Conservation (phyloP, 2,113 vertebrate species). For the Rhabdomys dilectus region DNA sequence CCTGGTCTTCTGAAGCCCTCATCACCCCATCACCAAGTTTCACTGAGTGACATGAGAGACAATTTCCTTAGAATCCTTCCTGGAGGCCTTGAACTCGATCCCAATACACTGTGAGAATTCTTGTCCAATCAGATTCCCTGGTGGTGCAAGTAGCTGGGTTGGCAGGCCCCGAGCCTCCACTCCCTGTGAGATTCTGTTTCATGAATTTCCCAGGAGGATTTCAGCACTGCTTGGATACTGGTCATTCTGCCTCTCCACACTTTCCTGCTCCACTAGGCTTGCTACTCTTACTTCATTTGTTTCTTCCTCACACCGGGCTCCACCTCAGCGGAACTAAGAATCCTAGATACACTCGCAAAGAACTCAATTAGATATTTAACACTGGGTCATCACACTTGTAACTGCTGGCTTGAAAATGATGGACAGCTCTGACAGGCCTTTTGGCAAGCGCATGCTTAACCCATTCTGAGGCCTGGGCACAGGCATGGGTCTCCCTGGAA, state of each 20-base stretch:
- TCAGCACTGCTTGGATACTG: conserved; percentile 38
- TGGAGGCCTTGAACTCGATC: conserved; percentile 38
- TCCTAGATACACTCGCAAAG: background rate
- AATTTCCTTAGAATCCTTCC: conserved; percentile 62
- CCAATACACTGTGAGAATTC: conserved; percentile 64
- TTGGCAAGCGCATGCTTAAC: background rate
- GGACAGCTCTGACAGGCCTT: background rate
- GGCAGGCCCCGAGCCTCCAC: conserved; percentile 54
- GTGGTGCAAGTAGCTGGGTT: conserved; percentile 6
- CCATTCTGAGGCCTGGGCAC: background rate
- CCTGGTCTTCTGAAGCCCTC: background rate
- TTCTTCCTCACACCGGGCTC: background rate
- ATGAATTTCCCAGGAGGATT: conserved; percentile 69
- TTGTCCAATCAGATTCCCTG: conserved; percentile 60
- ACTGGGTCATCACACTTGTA: background rate
- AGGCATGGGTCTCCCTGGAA: background rate
- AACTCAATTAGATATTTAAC: background rate
- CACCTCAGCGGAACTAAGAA: background rate
- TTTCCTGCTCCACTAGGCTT: background rate
- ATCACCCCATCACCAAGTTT: background rate
- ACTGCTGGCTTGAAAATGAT: background rate
- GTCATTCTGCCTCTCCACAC: background rate
- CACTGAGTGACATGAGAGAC: background rate
- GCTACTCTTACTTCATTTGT: background rate
- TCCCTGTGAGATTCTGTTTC: conserved; percentile 65